Base-by-base conservation (phyloP, 2,797 vertebrate species). In the Antennarius maculatus region DNA sequence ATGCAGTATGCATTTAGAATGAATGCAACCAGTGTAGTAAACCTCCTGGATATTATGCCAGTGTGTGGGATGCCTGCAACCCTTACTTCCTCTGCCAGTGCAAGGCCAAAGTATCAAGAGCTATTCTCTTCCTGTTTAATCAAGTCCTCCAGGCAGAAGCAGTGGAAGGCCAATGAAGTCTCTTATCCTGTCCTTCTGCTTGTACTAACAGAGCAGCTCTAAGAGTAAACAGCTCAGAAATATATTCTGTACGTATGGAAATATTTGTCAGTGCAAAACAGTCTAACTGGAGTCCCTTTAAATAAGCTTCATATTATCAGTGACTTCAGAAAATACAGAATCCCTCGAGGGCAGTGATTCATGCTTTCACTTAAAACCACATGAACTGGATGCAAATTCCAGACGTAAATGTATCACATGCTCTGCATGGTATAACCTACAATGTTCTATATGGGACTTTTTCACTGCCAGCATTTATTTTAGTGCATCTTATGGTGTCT, bases 91-190 rank as follows among this genome's bases (percentile, higher is more conserved):
- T 89, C 74, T 87, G 86, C 87, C 76, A 85, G 82, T 61, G 69
- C 70, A 68, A 79, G 86, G 80, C 86, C 68, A 68, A 73, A 81
- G 78, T 83, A 89, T 87, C 81, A 80, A 85, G 79, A 88, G 84
- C 79, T 77, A 65, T 88, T 89, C 81, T 86, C 75, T 86, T 88
- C 86, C 87, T 83, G 83, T 86, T 88, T 85, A 88, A 90, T 90
- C 89, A 82, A 73, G 81, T 90, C 88, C 87, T 92, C 79, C 81
- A 86, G 90, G 88, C 88, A 82, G 82, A 86, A 83, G 46, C 75
- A 72, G 81, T 80, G 64, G 79, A 84, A 77, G 79, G 68, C 80
- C 82, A 77, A 34, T 66, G 60, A 65, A 89, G 83, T 85, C 80
- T 86, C 71, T 28, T 48, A 79, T 86, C 58, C 71, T 70, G 69